Conservation (phyloP, 2,113 vertebrate species). For the Crotalus viridis region DNA sequence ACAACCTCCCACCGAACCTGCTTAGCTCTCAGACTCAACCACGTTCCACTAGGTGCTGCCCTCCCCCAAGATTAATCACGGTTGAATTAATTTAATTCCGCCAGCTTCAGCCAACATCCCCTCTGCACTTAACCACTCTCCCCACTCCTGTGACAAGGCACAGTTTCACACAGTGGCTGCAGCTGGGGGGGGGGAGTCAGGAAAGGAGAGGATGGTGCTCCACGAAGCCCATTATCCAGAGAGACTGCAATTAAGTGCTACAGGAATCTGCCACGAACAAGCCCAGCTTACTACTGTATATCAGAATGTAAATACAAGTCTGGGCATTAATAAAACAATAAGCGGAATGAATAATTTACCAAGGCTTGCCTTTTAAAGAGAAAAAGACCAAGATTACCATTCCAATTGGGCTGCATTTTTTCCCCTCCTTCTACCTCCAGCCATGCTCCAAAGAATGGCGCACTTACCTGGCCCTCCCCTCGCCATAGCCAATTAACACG, state of each 20-base stretch:
- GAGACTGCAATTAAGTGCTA: conserved; percentile 48
- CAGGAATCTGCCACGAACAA: conserved; percentile 36
- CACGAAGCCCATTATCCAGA: conserved; percentile 26
- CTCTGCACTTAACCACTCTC: neutral
- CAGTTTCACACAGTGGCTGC: neutral
- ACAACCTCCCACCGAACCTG: neutral
- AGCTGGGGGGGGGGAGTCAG: neutral
- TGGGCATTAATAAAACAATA: conserved; percentile 72
- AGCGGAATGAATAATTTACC: conserved; percentile 71
- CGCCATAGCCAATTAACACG: conserved; percentile 80
- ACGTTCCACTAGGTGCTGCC: neutral
- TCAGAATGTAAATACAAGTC: conserved; percentile 54
- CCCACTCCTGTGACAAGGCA: neutral
- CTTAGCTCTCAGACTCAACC: neutral
- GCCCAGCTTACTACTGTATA: conserved; percentile 48
- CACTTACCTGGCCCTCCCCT: conserved; percentile 56
- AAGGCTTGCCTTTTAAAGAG: conserved; percentile 46
- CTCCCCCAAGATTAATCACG: neutral
- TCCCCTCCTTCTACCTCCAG: conserved; percentile 35
- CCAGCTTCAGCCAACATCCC: neutral
- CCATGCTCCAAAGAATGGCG: conserved; percentile 53
- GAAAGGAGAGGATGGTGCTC: conserved; percentile 5
- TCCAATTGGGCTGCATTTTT: conserved; percentile 51
- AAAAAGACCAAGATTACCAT: conserved; percentile 48
- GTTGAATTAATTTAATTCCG: neutral